Conservation (phyloP, 2,888 invertebrate species). For the Sthenelais limicola region DNA sequence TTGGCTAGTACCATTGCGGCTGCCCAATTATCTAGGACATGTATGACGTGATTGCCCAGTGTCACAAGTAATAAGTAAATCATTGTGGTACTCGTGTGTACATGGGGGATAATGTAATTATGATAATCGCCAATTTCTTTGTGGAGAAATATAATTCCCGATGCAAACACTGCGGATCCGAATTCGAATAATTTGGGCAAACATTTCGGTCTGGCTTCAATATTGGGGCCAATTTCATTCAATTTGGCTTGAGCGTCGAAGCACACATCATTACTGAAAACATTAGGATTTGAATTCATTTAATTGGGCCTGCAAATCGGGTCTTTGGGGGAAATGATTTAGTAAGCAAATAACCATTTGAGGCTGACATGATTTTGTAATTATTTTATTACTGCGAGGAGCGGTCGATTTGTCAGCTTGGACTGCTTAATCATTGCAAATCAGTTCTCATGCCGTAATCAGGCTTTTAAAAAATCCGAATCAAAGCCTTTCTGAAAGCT, state of each 20-base stretch:
- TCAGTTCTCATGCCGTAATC: slow-evolving; percentile 30
- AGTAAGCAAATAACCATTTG: slow-evolving; percentile 35
- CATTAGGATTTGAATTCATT: slow-evolving; percentile 33
- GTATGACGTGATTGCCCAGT: no score
- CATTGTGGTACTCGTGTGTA: no score
- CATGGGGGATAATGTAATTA: no score
- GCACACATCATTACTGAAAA: slow-evolving; percentile 33
- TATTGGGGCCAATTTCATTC: slow-evolving; percentile 25
- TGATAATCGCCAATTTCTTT: no score
- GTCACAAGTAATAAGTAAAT: no score
- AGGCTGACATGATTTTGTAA: slow-evolving; percentile 31
- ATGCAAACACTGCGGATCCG: no score
- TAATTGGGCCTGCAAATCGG: slow-evolving; percentile 35
- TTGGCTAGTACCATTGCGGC: no score
- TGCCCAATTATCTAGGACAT: no score
- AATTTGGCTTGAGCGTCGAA: slow-evolving; percentile 20
- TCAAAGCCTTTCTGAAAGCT: slow-evolving; percentile 28
- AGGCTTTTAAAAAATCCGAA: slow-evolving; percentile 7
- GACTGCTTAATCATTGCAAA: slow-evolving; percentile 22
- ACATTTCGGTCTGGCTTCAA: no score
- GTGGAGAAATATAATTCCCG: no score
- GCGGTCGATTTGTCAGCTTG: slow-evolving; percentile 24
- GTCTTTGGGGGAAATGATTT: slow-evolving; percentile 32
- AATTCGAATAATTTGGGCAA: no score
- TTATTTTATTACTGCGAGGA: slow-evolving; percentile 31